Conservation (phyloP, 2,797 vertebrate genomes). For the Halcyon smyrnensis region DNA sequence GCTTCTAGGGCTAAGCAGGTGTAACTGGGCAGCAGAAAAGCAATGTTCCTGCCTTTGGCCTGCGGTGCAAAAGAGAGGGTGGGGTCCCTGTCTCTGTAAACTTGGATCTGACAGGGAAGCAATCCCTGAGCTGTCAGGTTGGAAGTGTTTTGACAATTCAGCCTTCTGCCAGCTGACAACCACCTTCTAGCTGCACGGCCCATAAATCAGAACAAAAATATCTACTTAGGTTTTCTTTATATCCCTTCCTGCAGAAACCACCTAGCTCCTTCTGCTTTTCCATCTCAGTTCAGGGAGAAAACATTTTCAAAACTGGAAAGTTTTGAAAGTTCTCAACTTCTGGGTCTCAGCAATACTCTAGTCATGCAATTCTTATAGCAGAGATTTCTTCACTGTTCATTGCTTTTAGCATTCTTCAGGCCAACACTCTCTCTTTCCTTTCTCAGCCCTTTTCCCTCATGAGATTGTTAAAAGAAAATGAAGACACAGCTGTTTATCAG, state of each 20-base stretch:
- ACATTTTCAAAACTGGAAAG: background rate
- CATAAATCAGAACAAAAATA: background rate
- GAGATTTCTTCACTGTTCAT: background rate
- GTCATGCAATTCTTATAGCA: background rate
- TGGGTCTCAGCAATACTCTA: background rate
- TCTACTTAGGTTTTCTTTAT: background rate
- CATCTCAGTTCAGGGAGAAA: background rate
- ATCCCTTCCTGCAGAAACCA: background rate
- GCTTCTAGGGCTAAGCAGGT: background rate
- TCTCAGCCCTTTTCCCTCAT: background rate
- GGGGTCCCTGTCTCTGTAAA: background rate
- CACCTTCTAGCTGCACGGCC: background rate
- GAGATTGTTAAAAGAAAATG: background rate
- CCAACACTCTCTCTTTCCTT: background rate
- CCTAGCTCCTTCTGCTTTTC: background rate
- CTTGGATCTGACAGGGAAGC: background rate
- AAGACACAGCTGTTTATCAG: background rate
- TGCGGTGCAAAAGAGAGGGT: background rate
- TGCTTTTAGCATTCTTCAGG: background rate
- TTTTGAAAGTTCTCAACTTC: background rate
- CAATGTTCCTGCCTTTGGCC: background rate
- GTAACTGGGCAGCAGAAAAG: background rate
- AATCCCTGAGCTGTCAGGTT: background rate
- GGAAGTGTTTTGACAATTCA: background rate
- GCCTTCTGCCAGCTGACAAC: background rate